Percentiles rank a stretch among this genome's conserved stretches.
Evolutionary conservation across 2,797 vertebrate genomes (phyloP).

Genomic region (Miichthys miiuy): DNA sequence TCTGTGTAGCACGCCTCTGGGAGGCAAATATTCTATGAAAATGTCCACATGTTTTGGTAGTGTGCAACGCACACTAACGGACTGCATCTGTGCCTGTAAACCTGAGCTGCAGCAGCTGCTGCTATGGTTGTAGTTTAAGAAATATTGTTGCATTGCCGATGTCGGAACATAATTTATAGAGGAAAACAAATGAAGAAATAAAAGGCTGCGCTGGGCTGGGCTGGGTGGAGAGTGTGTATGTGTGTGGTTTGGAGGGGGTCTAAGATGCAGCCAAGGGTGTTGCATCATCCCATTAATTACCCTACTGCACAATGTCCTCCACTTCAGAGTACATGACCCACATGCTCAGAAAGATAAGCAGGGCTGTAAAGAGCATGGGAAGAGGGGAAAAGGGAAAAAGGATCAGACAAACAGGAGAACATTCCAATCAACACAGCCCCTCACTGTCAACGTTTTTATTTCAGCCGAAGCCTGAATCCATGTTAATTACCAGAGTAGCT

Average conservation of each 20-base stretch:
- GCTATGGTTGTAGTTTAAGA: constrained; percentile 41
- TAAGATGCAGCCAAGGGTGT: constrained; percentile 66
- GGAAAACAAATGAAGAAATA: constrained; percentile 35
- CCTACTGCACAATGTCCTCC: constrained; percentile 66
- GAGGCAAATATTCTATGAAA: constrained; percentile 63
- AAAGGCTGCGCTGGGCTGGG: neutral
- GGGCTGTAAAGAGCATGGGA: constrained; percentile 54
- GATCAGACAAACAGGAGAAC: constrained; percentile 37
- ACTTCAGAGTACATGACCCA: constrained; percentile 70
- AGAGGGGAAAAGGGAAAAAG: constrained; percentile 11
- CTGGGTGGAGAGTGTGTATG: neutral
- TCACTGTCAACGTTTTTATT: constrained; percentile 41
- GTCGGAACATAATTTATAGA: constrained; percentile 36
- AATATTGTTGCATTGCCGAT: constrained; percentile 53
- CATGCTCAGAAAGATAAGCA: constrained; percentile 65
- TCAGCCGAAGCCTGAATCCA: constrained; percentile 14
- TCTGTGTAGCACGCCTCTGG: constrained; percentile 59
- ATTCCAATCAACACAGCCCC: constrained; percentile 43
- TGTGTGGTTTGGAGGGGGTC: constrained; percentile 34
- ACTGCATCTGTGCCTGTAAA: constrained; percentile 49
- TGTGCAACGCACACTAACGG: constrained; percentile 13
- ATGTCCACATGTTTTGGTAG: constrained; percentile 58
- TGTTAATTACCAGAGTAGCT: constrained; percentile 34
- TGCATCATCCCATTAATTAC: constrained; percentile 81
- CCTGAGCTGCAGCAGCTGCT: constrained; percentile 65